Evolutionary conservation across 2,797 vertebrate species (phyloP).

Genomic region (Notamacropus eugenii): DNA sequence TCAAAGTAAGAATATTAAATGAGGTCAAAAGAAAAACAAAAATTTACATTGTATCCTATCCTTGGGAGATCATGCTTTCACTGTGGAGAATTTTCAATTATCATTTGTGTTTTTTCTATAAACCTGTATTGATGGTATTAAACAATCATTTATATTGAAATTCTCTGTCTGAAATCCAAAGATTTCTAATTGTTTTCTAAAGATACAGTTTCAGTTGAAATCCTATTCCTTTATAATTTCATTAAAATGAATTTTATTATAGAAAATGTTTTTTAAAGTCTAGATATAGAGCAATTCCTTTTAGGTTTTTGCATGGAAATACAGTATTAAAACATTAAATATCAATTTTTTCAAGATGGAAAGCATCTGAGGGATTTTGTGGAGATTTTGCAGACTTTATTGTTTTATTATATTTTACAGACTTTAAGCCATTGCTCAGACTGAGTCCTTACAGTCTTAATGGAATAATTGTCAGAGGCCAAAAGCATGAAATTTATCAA

Average conservation of each 20-base stretch:
- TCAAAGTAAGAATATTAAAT: slow-evolving; percentile 80
- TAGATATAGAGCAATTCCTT: neutral
- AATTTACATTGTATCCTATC: slow-evolving; percentile 40
- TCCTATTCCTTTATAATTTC: neutral
- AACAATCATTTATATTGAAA: neutral
- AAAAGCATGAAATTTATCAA: neutral
- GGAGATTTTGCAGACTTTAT: neutral
- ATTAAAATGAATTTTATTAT: neutral
- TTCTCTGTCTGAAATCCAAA: neutral
- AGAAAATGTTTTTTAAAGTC: neutral
- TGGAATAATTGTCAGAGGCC: neutral
- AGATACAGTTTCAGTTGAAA: neutral
- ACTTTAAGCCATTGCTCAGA: slow-evolving; percentile 14
- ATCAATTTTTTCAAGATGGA: slow-evolving; percentile 34
- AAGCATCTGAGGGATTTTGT: neutral
- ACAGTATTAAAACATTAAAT: slow-evolving; percentile 17
- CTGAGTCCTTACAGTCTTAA: neutral
- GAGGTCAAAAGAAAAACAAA: slow-evolving; percentile 51
- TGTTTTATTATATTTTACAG: neutral
- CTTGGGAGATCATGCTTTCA: slow-evolving; percentile 69
- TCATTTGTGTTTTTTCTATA: neutral
- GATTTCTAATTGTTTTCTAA: neutral
- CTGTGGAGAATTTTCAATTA: slow-evolving; percentile 36
- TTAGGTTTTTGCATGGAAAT: neutral
- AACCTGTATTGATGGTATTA: neutral